Evolutionary conservation across 2,888 invertebrate genomes (phyloP).

Genomic region (Digitonthophagus gazella): DNA sequence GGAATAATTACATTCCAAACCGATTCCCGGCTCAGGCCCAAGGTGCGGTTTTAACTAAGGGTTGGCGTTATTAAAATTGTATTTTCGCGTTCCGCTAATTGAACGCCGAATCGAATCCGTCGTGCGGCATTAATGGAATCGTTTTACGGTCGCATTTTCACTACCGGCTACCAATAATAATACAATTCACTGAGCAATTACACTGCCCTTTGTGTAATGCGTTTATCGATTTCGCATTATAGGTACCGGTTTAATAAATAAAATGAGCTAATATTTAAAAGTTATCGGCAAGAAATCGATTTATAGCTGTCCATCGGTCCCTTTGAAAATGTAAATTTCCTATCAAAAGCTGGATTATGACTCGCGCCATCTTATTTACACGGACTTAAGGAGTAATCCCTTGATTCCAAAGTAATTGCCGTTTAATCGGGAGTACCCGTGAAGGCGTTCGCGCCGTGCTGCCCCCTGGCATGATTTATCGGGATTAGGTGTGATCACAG

Average conservation of each 20-base stretch:
- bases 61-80: not conserved
- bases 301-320: not conserved
- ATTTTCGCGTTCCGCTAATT: not conserved
- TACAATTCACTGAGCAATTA: not conserved
- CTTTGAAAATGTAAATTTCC: constrained; percentile 23
- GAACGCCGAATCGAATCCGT: not conserved
- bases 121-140: not conserved
- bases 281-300: no score
- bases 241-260: not conserved
- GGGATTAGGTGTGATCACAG: constrained; percentile 33
- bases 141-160: not conserved
- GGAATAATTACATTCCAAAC: constrained; percentile 15
- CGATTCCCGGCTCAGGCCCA: not conserved
- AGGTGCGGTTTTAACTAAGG: not conserved
- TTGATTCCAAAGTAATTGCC: constrained; percentile 36
- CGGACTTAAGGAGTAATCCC: constrained; percentile 32
- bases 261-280: not conserved
- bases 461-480: constrained; percentile 36
- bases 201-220: not conserved
- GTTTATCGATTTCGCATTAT: not conserved
- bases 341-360: constrained; percentile 31
- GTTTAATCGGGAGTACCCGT: constrained; percentile 36
- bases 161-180: not conserved
- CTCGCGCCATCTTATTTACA: constrained; percentile 34
- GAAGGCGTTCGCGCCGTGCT: constrained; percentile 6